These are phyloP conservation scores for Drosophila ironensis DNA, from an alignment of 1,140 invertebrate genomes.

Conservation along the genomic window DNA sequence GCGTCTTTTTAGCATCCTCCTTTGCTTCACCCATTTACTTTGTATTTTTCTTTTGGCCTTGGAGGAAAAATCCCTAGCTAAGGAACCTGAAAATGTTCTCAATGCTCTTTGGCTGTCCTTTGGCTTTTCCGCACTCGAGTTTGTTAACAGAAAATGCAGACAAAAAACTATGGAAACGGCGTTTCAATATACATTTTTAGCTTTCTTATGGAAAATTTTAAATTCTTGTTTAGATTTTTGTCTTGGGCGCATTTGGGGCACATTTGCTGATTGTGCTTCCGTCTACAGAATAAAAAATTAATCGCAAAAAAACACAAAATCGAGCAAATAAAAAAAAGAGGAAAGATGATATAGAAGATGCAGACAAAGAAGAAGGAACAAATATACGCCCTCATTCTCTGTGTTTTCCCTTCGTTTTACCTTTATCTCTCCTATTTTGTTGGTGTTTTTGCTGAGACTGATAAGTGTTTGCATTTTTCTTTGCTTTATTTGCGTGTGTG, in stretches of 20 bases:
- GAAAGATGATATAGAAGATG: not conserved
- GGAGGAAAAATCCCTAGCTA: not conserved
- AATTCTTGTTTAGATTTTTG: too few species aligned
- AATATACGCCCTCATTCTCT: constrained; percentile 33
- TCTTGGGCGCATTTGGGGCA: too few species aligned
- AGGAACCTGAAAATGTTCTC: not conserved
- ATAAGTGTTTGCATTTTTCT: constrained; percentile 63
- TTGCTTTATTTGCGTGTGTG: constrained; percentile 7
- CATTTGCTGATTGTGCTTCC: constrained; percentile 45
- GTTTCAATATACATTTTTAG: too few species aligned
- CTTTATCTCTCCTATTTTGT: constrained; percentile 7
- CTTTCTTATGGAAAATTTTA: too few species aligned
- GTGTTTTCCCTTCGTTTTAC: constrained; percentile 9
- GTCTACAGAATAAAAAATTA: constrained; percentile 4
- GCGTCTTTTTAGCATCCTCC: not conserved
- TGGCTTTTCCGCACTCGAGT: too few species aligned
- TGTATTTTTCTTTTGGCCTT: not conserved
- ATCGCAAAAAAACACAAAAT: not conserved
- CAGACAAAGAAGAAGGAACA: not conserved
- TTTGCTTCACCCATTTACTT: not conserved
- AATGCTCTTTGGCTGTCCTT: not conserved
- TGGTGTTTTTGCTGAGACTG: constrained; percentile 10
- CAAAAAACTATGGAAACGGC: too few species aligned
- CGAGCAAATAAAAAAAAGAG: not conserved
- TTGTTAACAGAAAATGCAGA: too few species aligned